These are phyloP conservation scores for Elgaria multicarinata DNA, from an alignment of 2,113 vertebrate genomes.

Conservation along the genomic window DNA sequence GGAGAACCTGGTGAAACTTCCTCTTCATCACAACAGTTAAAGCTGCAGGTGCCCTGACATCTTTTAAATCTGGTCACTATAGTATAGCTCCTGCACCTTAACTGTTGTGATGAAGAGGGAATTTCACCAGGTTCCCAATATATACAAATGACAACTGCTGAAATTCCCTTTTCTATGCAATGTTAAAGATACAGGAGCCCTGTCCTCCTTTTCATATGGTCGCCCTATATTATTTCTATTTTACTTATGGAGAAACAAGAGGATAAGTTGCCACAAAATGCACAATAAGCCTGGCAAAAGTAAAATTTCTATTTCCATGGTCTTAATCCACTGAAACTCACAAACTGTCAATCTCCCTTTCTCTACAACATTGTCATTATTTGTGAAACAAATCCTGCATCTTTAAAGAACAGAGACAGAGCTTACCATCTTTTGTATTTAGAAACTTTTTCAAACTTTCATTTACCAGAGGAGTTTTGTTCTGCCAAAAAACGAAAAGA, in stretches of 20 bases:
- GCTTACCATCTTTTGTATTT: slow-evolving; percentile 90
- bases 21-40: too few species aligned
- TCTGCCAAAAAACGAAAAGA: slow-evolving; percentile 77
- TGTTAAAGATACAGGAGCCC: too few species aligned
- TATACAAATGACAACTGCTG: too few species aligned
- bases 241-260: not conserved
- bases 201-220: too few species aligned
- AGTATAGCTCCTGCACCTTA: too few species aligned
- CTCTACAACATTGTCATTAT: not conserved
- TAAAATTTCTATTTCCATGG: not conserved
- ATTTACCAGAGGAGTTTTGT: slow-evolving; percentile 91
- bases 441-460: slow-evolving; percentile 92
- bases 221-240: too few species aligned
- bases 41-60: too few species aligned
- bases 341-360: slow-evolving; percentile 1
- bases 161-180: too few species aligned
- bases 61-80: too few species aligned
- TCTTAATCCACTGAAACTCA: not conserved
- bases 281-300: not conserved
- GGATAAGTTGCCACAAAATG: not conserved
- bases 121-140: too few species aligned
- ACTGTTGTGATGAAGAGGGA: too few species aligned
- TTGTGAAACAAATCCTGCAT: not conserved
- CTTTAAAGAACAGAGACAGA: slow-evolving; percentile 33
- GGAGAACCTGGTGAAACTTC: too few species aligned